Evolutionary conservation across 2,113 vertebrate species (phyloP), one percentile per base, ranked within the genome.

Genomic region (Oryzias melastigma): DNA sequence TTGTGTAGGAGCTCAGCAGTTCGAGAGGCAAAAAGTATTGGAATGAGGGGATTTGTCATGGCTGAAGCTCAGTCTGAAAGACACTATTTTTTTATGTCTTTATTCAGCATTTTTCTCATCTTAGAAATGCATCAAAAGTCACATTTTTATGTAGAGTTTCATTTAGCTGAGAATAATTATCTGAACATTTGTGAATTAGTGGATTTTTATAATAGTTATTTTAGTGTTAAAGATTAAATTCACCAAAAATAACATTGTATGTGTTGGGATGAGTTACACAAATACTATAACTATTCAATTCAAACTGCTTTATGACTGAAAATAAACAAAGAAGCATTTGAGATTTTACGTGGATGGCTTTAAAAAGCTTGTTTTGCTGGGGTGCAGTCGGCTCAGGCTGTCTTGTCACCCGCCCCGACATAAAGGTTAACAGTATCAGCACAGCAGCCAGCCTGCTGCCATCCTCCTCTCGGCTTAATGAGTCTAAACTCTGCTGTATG

Each of bases 381-480:
- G 45, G 40, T 55, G 47, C 24, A 68, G 69, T 58, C 56, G 53
- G 62, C 55, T 78, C 48, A 58, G 54, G 64, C 51, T 62, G 62
- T 62, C 24, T 59, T 24, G 60, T 52, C 14, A 29, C 55, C 61
- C 73, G 62, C 78, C 62, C 72, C 8, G 75, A 81, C 77, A 69
- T 86, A 89, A 90, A 90, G 85, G 84, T 89, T 90, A 89, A 89
- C 77, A 14, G 84, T 88, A 87, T 85, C 84, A 72, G 54, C 66
- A 46, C 78, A 84, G 81, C 82, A 84, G 81, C 74, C 87, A 83
- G 76, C 77, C 68, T 75, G 76, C 80, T 85, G 83, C 75, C 68
- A 50, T 83, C 71, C 53, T 84, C 81, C 73, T 77, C 81, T 82
- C 82, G 62, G 79, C 75, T 54, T 87, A 87, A 88, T 88, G 85